Conservation (phyloP, 1,140 invertebrate genomes). For the Dendroctonus ponderosae region DNA sequence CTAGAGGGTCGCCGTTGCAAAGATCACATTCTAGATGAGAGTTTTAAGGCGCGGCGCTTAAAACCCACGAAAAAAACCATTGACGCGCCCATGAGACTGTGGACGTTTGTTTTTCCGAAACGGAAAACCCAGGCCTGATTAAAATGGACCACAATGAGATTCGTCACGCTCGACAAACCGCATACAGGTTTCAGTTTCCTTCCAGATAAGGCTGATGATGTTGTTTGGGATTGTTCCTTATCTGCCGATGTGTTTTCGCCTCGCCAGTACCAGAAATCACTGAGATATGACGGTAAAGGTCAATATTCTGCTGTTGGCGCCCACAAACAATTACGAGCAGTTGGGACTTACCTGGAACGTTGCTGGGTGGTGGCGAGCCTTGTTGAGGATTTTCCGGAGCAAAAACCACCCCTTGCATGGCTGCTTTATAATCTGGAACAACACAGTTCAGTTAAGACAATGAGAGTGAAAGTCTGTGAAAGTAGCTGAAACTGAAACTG, state of each 20-base stretch:
- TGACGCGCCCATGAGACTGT: too few relatives aligned
- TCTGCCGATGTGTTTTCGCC: constrained; percentile 18
- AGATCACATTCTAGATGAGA: too few relatives aligned
- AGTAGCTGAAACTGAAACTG: too few relatives aligned
- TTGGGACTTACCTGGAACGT: constrained; percentile 42
- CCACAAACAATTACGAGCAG: neutral
- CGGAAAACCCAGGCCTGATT: constrained; percentile 19
- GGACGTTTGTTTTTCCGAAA: constrained; percentile 10
- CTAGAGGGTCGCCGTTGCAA: too few relatives aligned
- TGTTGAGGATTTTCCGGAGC: constrained; percentile 47
- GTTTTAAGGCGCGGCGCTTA: too few relatives aligned
- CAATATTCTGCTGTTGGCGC: constrained; percentile 6
- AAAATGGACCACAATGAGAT: constrained; percentile 31
- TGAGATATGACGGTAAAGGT: constrained; percentile 26
- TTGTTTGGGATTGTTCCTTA: constrained; percentile 28
- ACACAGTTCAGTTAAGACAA: constrained; percentile 26
- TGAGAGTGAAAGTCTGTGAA: neutral
- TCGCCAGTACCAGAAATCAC: constrained; percentile 14
- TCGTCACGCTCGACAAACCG: constrained; percentile 23
- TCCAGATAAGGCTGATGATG: constrained; percentile 19
- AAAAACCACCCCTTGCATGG: constrained; percentile 50
- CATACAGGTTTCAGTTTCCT: constrained; percentile 29
- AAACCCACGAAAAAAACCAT: too few relatives aligned
- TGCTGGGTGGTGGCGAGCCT: constrained; percentile 46
- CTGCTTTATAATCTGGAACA: constrained; percentile 46